Percentiles rank a stretch among this genome's conserved stretches.
These are phyloP conservation scores for Lutraria lutraria DNA, from an alignment of 2,888 invertebrate species.

Conservation along the genomic window DNA sequence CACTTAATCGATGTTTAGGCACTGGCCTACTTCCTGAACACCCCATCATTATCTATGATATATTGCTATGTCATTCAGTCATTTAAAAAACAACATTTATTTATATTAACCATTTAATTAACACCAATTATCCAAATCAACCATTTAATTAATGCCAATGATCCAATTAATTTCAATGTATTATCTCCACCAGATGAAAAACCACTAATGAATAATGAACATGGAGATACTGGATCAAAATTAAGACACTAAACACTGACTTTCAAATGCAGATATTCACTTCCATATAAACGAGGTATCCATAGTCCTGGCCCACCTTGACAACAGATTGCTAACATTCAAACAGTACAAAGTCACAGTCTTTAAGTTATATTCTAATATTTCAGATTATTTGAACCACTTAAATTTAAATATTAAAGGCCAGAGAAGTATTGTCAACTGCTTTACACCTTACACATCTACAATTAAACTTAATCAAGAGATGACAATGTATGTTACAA, in stretches of 20 bases:
- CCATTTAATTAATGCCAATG: background rate
- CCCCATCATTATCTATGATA: constrained; percentile 18
- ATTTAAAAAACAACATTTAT: background rate
- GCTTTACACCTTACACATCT: background rate
- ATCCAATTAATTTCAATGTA: background rate
- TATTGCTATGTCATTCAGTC: background rate
- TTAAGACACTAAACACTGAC: background rate
- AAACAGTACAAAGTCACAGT: background rate
- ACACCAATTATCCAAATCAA: background rate
- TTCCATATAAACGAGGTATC: background rate
- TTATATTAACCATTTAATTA: background rate
- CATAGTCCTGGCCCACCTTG: background rate
- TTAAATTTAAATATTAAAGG: background rate
- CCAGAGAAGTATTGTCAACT: background rate
- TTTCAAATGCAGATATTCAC: background rate
- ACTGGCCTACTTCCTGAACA: constrained; percentile 29
- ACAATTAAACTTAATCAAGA: constrained; percentile 15
- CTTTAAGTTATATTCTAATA: background rate
- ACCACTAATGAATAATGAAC: background rate
- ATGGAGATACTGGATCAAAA: background rate
- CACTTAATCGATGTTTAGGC: background rate
- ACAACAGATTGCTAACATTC: background rate
- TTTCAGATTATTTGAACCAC: background rate
- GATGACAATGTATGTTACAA: constrained; percentile 12
- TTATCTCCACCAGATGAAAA: background rate